Conservation (phyloP, 2,113 vertebrate genomes). For the Crotalus horridus region DNA sequence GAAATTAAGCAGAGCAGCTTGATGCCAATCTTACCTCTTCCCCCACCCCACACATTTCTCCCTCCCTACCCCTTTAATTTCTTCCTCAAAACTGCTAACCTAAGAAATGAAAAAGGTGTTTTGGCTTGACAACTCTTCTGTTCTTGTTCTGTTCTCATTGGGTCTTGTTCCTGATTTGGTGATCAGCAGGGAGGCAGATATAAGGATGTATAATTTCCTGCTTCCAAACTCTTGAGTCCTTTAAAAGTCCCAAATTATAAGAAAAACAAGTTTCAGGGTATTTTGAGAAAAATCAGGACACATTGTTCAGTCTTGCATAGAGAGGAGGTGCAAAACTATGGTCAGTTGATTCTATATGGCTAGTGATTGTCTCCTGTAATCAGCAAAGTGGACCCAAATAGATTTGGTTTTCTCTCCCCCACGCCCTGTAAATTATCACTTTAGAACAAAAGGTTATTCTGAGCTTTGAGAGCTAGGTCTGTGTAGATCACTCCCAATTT, state of each 20-base stretch:
- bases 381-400: not conserved
- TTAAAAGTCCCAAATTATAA: not conserved
- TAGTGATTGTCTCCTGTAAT: not conserved
- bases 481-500: not conserved
- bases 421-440: not conserved
- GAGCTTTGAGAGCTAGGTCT: not conserved
- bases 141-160: not conserved
- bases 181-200: rapidly evolving
- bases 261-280: too few relatives aligned
- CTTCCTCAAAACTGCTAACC: not conserved
- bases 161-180: rapidly evolving
- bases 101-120: not conserved
- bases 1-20: not conserved
- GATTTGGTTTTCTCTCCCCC: not conserved
- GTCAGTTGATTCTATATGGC: not conserved
- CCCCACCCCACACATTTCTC: not conserved
- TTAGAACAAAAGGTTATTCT: not conserved
- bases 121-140: not conserved
- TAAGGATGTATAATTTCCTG: not conserved
- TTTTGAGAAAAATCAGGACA: not conserved
- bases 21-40: not conserved
- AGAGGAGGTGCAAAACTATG: not conserved
- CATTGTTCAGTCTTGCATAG: not conserved
- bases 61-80: not conserved
- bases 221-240: rapidly evolving